Conservation (phyloP, 2,113 vertebrate species). For the Oncorhynchus mykiss region DNA sequence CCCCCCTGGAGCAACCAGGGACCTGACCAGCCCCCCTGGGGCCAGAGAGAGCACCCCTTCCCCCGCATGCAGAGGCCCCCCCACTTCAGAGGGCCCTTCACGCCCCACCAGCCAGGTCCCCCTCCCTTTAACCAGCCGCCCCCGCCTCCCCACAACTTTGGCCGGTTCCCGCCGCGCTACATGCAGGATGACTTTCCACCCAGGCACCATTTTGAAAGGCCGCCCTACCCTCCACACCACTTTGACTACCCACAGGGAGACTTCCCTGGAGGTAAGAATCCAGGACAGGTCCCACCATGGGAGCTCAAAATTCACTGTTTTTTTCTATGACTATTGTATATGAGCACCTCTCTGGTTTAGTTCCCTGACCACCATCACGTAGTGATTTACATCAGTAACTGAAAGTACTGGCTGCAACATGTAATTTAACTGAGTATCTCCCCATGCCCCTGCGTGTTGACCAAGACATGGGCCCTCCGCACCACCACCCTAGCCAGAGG, state of each 20-base stretch:
- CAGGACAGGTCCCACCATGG: no score
- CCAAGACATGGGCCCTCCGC: slow-evolving; percentile 92
- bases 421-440: neutral
- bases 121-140: slow-evolving; percentile 95
- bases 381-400: neutral
- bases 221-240: slow-evolving; percentile 87
- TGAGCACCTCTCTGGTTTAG: no score
- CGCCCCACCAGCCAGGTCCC: slow-evolving; percentile 90
- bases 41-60: slow-evolving; percentile 93
- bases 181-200: slow-evolving; percentile 98
- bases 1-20: slow-evolving; percentile 87
- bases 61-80: slow-evolving; percentile 93
- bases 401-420: neutral
- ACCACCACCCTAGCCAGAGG: slow-evolving; percentile 91
- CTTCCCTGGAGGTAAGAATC: slow-evolving; percentile 82
- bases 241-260: slow-evolving; percentile 96
- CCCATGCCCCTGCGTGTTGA: neutral
- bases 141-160: slow-evolving; percentile 91
- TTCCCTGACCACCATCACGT: neutral
- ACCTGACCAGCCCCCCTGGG: slow-evolving; percentile 93
- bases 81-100: slow-evolving; percentile 93
- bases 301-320: no score
- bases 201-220: slow-evolving; percentile 91
- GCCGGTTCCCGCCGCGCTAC: slow-evolving; percentile 93
- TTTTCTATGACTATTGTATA: no score